Conservation (phyloP, 2,888 invertebrate species). For the Archips xylosteana region DNA sequence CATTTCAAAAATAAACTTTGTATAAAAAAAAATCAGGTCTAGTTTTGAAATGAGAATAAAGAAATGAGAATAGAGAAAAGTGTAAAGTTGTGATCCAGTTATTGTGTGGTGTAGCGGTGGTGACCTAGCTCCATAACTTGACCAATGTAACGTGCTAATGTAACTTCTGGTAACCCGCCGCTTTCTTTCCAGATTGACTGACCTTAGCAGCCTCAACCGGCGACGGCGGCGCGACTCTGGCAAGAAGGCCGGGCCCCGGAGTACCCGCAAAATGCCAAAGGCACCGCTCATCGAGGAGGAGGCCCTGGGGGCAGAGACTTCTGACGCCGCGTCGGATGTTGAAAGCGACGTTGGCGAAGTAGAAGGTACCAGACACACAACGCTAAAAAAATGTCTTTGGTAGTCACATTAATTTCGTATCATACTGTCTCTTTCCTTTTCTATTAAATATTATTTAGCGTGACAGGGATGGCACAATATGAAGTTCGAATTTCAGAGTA, state of each 20-base stretch:
- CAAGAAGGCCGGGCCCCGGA: slow-evolving; percentile 47
- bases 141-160: background rate
- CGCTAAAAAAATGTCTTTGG: background rate
- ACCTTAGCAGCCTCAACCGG: slow-evolving; percentile 64
- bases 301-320: slow-evolving; percentile 66
- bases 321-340: slow-evolving; percentile 62
- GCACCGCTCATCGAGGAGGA: slow-evolving; percentile 62
- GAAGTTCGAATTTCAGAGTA: no score
- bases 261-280: slow-evolving; percentile 54
- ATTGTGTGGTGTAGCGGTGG: no score
- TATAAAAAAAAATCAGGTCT: no score
- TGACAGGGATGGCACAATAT: no score
- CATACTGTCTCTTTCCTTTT: no score
- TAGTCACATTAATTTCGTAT: no score
- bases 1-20: no score
- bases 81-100: no score
- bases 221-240: slow-evolving; percentile 61
- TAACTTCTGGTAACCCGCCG: slow-evolving; percentile 1
- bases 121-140: no score
- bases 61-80: no score
- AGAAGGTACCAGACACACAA: slow-evolving; percentile 44
- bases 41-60: no score
- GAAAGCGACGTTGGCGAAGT: slow-evolving; percentile 62
- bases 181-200: slow-evolving; percentile 65
- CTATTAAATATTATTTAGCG: no score